Conservation (phyloP, 2,888 invertebrate species). For the Atethmia centrago region DNA sequence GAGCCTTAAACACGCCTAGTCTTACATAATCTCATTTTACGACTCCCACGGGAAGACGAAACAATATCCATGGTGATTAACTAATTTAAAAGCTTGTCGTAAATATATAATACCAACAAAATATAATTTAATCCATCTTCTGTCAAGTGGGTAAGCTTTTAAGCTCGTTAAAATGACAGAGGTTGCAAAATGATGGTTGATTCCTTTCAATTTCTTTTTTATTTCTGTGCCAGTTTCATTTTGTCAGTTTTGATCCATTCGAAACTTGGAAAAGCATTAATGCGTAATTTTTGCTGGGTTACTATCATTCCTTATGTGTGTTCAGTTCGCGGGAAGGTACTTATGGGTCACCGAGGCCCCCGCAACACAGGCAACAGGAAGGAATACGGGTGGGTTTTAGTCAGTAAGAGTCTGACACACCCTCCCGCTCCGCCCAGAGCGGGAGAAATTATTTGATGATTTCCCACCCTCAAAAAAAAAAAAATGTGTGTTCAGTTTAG, state of each 20-base stretch:
- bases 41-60: conserved; percentile 17
- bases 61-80: conserved; percentile 50
- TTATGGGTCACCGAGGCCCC: too few relatives aligned
- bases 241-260: not conserved
- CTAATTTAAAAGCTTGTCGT: conserved; percentile 42
- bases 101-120: conserved; percentile 13
- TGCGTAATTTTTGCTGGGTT: not conserved
- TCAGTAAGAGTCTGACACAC: too few relatives aligned
- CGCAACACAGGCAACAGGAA: too few relatives aligned
- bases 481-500: too few relatives aligned
- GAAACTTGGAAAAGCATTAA: not conserved
- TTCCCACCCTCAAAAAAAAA: too few relatives aligned
- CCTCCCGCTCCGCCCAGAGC: too few relatives aligned
- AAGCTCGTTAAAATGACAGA: not conserved
- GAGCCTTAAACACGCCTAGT: not conserved
- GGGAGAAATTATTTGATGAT: too few relatives aligned
- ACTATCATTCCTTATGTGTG: not conserved
- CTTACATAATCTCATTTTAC: conserved; percentile 40
- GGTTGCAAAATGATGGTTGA: not conserved
- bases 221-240: not conserved
- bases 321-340: too few relatives aligned
- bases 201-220: not conserved
- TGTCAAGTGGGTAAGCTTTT: conserved; percentile 15
- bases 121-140: conserved; percentile 13
- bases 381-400: too few relatives aligned